phyloP scores from a whole-genome alignment of 2,888 invertebrate genomes.

The Drosophila nr. perissopoda region DNA sequence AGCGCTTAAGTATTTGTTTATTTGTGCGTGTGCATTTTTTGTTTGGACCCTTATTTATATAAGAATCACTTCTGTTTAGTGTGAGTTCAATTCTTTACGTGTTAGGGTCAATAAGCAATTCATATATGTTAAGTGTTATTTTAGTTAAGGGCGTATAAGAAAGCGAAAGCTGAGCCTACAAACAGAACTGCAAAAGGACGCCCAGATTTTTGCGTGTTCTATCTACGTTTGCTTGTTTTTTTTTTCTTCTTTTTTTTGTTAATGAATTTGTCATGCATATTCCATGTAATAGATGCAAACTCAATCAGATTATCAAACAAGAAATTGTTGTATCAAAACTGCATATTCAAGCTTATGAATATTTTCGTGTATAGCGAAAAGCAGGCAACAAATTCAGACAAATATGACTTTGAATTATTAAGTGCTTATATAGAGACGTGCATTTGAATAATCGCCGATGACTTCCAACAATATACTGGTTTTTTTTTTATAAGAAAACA shows the following conservation, averaged over 20 bases:
- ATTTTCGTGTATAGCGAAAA: constrained; percentile 15
- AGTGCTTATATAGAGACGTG: constrained; percentile 43
- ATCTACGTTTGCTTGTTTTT: constrained; percentile 16
- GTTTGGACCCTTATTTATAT: constrained; percentile 46
- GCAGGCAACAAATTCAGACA: constrained; percentile 2
- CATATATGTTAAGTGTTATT: constrained; percentile 76
- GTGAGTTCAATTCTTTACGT: constrained; percentile 66
- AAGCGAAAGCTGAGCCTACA: constrained; percentile 4
- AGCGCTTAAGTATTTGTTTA: constrained; percentile 47
- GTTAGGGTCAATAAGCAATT: constrained; percentile 62
- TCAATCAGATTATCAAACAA: neutral
- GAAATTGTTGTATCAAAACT: constrained; percentile 54
- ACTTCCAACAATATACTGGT: neutral
- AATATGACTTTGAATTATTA: constrained; percentile 28
- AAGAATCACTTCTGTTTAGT: constrained; percentile 61
- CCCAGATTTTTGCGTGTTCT: constrained; percentile 29
- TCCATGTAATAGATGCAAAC: constrained; percentile 4
- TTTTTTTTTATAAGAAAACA: neutral
- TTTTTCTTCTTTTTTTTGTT: constrained; percentile 12
- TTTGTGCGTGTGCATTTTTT: constrained; percentile 59
- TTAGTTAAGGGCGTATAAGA: constrained; percentile 66
- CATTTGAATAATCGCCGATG: constrained; percentile 29
- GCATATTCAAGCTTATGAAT: constrained; percentile 31
- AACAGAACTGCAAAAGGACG: constrained; percentile 38
- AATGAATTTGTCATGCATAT: constrained; percentile 11